These are phyloP conservation scores for Megaceryle alcyon DNA, from an alignment of 2,797 vertebrate species.

Conservation along the genomic window DNA sequence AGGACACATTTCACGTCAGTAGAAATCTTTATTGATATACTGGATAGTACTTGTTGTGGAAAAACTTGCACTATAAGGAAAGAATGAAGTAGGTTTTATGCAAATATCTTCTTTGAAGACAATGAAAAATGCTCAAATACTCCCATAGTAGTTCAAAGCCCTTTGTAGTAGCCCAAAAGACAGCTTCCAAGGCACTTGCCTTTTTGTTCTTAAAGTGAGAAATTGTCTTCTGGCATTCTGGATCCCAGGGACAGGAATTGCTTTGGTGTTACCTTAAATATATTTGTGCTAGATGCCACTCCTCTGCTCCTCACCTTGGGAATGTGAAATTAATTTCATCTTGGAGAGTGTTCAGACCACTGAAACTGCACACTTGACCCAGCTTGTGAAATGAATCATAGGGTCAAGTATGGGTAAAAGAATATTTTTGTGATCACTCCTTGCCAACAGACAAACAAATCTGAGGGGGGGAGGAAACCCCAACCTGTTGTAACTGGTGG, in stretches of 20 bases:
- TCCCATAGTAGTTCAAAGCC: not conserved
- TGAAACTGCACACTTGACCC: conserved; percentile 73
- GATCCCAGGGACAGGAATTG: not conserved
- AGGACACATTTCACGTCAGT: not conserved
- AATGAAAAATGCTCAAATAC: not conserved
- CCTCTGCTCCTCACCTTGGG: conserved; percentile 65
- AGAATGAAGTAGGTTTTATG: not conserved
- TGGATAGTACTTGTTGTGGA: not conserved
- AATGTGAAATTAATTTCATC: conserved; percentile 66
- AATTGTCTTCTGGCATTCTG: conserved; percentile 3
- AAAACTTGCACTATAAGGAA: not conserved
- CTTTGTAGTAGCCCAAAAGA: not conserved
- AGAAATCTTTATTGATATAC: not conserved
- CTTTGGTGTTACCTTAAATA: conserved; percentile 60
- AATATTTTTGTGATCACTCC: conserved; percentile 70
- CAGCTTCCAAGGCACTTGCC: not conserved
- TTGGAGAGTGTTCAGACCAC: conserved; percentile 66
- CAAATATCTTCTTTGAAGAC: conserved; percentile 20
- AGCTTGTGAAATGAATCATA: conserved; percentile 75
- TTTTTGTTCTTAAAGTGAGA: conserved; percentile 7
- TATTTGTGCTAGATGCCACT: conserved; percentile 50
- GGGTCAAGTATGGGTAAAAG: conserved; percentile 72
- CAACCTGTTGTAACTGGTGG: conserved; percentile 63
- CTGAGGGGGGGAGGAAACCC: not conserved
- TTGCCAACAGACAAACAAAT: conserved; percentile 71